These are phyloP conservation scores for Heliconius melpomene DNA, from an alignment of 1,140 invertebrate genomes.

Conservation along the genomic window DNA sequence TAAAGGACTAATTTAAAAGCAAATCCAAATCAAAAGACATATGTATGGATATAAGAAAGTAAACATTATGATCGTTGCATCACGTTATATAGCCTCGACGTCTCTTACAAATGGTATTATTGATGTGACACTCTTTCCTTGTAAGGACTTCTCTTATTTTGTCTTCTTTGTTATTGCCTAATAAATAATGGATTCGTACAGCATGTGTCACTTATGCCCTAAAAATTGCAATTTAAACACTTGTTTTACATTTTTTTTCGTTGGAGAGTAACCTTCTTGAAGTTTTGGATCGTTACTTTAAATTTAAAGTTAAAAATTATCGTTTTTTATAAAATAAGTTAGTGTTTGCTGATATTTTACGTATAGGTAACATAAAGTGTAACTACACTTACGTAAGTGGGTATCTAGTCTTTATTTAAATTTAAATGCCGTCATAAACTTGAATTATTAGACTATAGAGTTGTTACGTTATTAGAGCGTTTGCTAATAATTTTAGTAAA, in stretches of 20 bases:
- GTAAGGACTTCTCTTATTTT: background rate
- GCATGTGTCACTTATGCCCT: background rate
- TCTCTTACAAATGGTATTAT: background rate
- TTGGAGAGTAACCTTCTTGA: background rate
- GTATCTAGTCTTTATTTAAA: background rate
- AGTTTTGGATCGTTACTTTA: too few species aligned
- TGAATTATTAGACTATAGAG: background rate
- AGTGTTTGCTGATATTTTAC: background rate
- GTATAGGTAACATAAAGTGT: background rate
- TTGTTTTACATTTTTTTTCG: background rate
- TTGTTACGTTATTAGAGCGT: background rate
- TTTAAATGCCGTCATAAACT: background rate
- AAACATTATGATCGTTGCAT: background rate
- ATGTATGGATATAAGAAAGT: background rate
- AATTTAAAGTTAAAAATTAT: too few species aligned
- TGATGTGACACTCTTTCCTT: constrained; percentile 8
- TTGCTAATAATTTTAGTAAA: too few species aligned
- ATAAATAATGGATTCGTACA: background rate
- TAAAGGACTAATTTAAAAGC: background rate
- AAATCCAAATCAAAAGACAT: background rate
- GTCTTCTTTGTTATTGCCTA: background rate
- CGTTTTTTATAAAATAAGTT: background rate
- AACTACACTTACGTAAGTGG: background rate
- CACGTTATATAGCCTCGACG: background rate
- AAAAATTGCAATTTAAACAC: background rate